Base-by-base conservation (phyloP, 2,888 invertebrate species). In the Hemistola chrysoprasaria region DNA sequence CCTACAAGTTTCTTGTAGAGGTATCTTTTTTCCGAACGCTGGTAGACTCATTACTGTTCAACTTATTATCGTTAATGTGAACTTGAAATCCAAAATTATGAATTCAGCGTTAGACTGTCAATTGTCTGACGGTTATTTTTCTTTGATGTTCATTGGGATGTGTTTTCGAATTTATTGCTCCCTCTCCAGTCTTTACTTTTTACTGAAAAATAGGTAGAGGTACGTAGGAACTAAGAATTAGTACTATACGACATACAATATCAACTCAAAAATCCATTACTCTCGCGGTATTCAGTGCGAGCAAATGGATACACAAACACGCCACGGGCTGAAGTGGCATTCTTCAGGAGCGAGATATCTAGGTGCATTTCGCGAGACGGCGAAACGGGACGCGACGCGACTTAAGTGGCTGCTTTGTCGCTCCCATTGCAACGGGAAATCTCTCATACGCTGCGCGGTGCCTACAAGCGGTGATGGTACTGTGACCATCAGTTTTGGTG, bases 251-350 rank as follows among this genome's bases (percentile, higher is more conserved):
- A 38, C 46, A 47, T 40, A 51, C 47, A 47, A 55, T 55, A 56
- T 52, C 46, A 56, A 51, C 47, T 57, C 50, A 60, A 63, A 65
- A 76, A 73, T 72, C 72, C 74, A 76, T 75, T 76, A 76, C 65
- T 16, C 54, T 53, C 50, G 50, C 55, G 59, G 56, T 59, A 60
- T 71, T 68, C 65, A 64, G 62, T 58, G 62, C 60, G 54, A 59
- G 73, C 68, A 78, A 80, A 79, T 78, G 78, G 74, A 71, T 76
- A 70, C 65, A 77, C 78, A 82, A 78, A 80, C 75, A 79, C 64
- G 62, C 3, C 56, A 56, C 58, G 59, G 57, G 61, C 48, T 56
- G 52, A 61, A 58, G 59, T 54, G 53, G 59, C 50, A 53, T 57
- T 63, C 65, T 67, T 56, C 60, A 50, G 43, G 40, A 26, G 42